These are phyloP conservation scores for Megaustenia siamemsis DNA, from an alignment of 2,888 invertebrate species.

Conservation along the genomic window DNA sequence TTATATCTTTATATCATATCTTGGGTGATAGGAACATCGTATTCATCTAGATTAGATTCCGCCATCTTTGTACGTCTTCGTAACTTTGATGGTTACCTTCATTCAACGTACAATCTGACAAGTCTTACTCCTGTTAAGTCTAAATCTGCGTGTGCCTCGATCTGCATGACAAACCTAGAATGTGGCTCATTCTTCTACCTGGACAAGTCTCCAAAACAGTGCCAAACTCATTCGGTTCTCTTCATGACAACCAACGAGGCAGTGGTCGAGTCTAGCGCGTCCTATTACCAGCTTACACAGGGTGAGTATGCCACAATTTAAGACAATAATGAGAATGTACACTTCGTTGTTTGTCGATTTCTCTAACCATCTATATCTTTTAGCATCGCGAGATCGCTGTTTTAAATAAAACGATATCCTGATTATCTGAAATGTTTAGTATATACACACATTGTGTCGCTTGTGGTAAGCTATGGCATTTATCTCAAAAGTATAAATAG, in stretches of 20 bases:
- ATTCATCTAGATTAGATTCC: background rate
- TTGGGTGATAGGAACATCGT: background rate
- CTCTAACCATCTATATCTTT: too few relatives aligned
- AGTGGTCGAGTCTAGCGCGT: background rate
- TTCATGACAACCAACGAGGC: constrained; percentile 41
- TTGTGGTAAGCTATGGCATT: too few relatives aligned
- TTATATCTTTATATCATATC: background rate
- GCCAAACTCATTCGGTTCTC: constrained; percentile 48
- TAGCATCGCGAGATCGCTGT: too few relatives aligned
- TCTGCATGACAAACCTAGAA: constrained; percentile 36
- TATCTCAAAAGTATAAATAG: too few relatives aligned
- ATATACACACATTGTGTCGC: too few relatives aligned
- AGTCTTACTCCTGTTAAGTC: background rate
- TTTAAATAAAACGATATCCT: too few relatives aligned
- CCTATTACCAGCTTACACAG: constrained; percentile 51
- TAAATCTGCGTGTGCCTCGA: constrained; percentile 16
- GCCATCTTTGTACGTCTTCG: constrained; percentile 29
- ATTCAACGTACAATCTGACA: constrained; percentile 5
- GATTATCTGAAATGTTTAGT: too few relatives aligned
- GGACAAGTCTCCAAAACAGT: background rate
- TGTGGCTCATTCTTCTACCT: constrained; percentile 49
- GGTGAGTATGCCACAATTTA: constrained; percentile 20
- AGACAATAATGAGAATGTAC: too few relatives aligned
- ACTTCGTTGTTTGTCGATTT: too few relatives aligned
- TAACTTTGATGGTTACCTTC: constrained; percentile 43